phyloP scores from a whole-genome alignment of 2,113 vertebrate genomes.

The Chloropsis cyanopogon region DNA sequence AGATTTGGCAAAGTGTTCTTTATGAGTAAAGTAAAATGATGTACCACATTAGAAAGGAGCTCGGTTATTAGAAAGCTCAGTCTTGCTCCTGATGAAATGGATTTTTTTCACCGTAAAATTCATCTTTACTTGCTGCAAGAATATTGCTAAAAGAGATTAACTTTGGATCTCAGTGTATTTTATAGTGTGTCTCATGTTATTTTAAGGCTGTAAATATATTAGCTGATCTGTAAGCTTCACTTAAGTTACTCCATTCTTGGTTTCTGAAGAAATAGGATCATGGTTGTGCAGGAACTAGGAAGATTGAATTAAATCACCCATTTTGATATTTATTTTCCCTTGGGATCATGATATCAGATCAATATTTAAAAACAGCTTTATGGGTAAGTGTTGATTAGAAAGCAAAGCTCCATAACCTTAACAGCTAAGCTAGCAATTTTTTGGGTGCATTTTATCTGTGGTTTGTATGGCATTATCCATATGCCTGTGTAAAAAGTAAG shows the following conservation, averaged over 20 bases:
- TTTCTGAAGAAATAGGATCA: conserved; percentile 28
- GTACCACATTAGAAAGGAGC: conserved; percentile 18
- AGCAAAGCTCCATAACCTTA: conserved; percentile 2
- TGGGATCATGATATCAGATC: background rate
- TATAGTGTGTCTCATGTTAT: conserved; percentile 1
- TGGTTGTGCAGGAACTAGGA: background rate
- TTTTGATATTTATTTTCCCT: conserved; percentile 13
- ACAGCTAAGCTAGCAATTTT: background rate
- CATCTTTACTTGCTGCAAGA: conserved; percentile 22
- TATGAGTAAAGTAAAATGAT: conserved; percentile 21
- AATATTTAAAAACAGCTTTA: conserved; percentile 21
- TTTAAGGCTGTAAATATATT: conserved; percentile 55
- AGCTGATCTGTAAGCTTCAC: conserved; percentile 37
- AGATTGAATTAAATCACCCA: conserved; percentile 45
- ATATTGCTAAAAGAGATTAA: conserved; percentile 57
- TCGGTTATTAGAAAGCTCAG: conserved; percentile 54
- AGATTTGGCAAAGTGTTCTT: conserved; percentile 31
- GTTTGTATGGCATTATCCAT: background rate
- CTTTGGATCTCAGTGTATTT: conserved; percentile 35
- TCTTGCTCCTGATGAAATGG: conserved; percentile 52
- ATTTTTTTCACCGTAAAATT: conserved; percentile 56
- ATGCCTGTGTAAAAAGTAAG: background rate
- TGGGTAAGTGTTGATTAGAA: conserved; percentile 14
- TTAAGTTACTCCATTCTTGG: conserved; percentile 17
- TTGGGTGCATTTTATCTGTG: background rate